Evolutionary conservation across 2,797 vertebrate genomes (phyloP), one percentile per base, ranked within the genome.

Genomic region (Clarias laeviceps): DNA sequence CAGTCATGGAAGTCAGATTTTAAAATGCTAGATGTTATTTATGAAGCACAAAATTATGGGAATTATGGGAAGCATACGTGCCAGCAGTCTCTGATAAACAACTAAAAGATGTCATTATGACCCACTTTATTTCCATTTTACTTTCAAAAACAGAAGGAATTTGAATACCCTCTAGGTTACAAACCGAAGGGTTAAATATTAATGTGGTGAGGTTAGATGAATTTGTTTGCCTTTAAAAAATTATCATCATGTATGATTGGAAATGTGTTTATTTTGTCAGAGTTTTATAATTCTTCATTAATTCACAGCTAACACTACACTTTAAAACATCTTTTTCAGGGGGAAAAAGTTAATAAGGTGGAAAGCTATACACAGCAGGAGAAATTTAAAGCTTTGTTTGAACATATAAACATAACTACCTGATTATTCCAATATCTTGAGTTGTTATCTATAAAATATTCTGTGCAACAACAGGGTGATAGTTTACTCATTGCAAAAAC

Each of bases 71-170:
- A 27, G 61, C 37, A 22, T 45, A 17, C 12, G 17, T 29, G 37
- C 37, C 61, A 45, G 37, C 37, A 80, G 61, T 65, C 61, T 80
- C 12, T 50, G 78, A 80, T 65, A 80, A 50, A 80, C 34, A 80
- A 50, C 78, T 64, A 29, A 15, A 61, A 34, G 56, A n/a, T 57
- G 32, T 57, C 17, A 78, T 59, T 24, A 62, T 45, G 61, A 29
- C 37, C 12, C 2, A 29, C 3, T 4, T 0, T 7, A 4, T 80
- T 80, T 65, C 40, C 57, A 80, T 50, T 65, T 64, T 64, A 24
- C 24, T 65, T 29, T 80, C 17, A 34, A 7, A 29, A 80, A 18
- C 15, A 50, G 45, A 50, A 65, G 6, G 3, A 45, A 80, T 40
- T 65, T 18, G 15, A 80, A 80, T 80, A 50, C 61, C 61, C 24